Evolutionary conservation across 2,113 vertebrate species (phyloP), one percentile per base, ranked within the genome.

Genomic region (Dromaius novaehollandiae): DNA sequence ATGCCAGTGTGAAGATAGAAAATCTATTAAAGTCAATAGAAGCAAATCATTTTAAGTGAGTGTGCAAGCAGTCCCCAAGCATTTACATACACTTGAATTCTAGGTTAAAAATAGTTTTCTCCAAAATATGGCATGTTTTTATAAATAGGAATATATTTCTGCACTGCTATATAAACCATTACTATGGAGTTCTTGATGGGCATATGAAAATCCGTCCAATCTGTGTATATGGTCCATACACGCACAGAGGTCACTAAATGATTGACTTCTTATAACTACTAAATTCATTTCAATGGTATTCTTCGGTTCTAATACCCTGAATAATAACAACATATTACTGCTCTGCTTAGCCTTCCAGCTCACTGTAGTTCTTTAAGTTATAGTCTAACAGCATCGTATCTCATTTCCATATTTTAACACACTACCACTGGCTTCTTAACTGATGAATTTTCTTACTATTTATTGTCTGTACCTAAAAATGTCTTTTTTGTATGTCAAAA

Each of bases 241-340:
- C 19, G n/a, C 46, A 58, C 51, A 73, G n/a, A 73, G 20, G 19
- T 87, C 61, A 71, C 28, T 66, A 56, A 79, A 79, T 19, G 24
- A 76, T 21, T 82, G 19, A 34, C 34, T 87, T 88, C 34, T 87
- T 85, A 20, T 21, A 82, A 86, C 0, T 2, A 34, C 44, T 63
- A 36, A 30, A 77, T 89, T 95, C 85, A 73, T 85, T 89, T 91
- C 61, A 91, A 36, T 64, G 55, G n/a, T 79, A 48, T 89, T 63
- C 38, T 63, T 91, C 8, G 0, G 0, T 82, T 89, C 25, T 76
- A 65, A 32, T 79, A 34, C 5, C 16, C 46, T 76, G 82, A 82
- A 68, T 91, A 81, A 74, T 69, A 77, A 74, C 7, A 58, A 32
- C 30, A 3, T 79, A 36, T 80, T 61, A 32, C 21, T 81, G 18